phyloP scores from a whole-genome alignment of 2,113 vertebrate species.

The Riparia riparia region DNA sequence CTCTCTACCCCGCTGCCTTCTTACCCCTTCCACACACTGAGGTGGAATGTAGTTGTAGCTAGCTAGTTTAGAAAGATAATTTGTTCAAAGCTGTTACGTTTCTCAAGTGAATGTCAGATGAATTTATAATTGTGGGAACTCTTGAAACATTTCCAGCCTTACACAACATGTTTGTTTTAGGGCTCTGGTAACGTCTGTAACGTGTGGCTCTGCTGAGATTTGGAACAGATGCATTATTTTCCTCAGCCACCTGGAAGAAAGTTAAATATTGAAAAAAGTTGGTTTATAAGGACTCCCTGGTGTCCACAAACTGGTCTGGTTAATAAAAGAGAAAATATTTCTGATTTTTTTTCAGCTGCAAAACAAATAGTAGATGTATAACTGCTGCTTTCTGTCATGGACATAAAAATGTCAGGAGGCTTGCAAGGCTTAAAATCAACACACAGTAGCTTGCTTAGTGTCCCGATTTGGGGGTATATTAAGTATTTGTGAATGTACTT shows the following conservation, averaged over 20 bases:
- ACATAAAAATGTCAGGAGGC: conserved; percentile 1
- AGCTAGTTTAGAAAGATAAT: background rate
- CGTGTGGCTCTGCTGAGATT: conserved; percentile 46
- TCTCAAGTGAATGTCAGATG: conserved; percentile 21
- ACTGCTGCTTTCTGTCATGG: conserved; percentile 16
- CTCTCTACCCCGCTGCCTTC: background rate
- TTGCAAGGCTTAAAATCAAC: background rate
- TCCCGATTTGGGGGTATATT: background rate
- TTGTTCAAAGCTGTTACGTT: conserved; percentile 1
- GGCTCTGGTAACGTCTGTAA: background rate
- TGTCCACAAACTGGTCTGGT: conserved; percentile 15
- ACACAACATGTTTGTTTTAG: conserved; percentile 49
- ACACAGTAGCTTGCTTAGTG: background rate
- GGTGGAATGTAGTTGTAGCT: background rate
- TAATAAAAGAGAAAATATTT: conserved; percentile 34
- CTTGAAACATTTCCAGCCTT: conserved; percentile 59
- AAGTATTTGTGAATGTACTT: background rate
- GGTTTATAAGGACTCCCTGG: conserved; percentile 36
- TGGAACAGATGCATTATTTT: conserved; percentile 65
- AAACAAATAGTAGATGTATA: conserved; percentile 27
- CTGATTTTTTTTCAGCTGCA: background rate
- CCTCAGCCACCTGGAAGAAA: conserved; percentile 64
- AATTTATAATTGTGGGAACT: conserved; percentile 42
- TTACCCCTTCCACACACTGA: background rate
- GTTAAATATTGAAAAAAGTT: conserved; percentile 49